phyloP scores from a whole-genome alignment of 2,113 vertebrate species.

The Numenius arquata region DNA sequence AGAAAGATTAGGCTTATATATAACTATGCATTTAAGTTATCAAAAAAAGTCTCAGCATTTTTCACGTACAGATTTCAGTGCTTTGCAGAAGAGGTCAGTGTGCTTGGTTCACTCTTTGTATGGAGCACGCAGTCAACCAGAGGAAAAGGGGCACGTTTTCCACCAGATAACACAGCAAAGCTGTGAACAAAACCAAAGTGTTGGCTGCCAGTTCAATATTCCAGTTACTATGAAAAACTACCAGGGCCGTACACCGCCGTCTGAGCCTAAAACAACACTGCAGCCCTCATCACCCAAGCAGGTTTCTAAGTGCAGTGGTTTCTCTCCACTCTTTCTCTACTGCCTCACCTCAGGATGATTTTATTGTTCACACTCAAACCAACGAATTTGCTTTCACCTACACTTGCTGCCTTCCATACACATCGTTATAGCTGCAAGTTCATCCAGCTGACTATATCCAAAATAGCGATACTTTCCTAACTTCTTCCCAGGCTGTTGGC shows the following conservation, averaged over 20 bases:
- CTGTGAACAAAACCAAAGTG: background rate
- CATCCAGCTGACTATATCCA: background rate
- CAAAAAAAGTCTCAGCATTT: background rate
- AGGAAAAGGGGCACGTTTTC: background rate
- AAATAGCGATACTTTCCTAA: background rate
- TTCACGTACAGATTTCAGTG: background rate
- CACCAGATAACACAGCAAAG: background rate
- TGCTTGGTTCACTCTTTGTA: background rate
- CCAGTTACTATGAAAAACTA: background rate
- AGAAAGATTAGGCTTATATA: background rate
- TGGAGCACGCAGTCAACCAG: background rate
- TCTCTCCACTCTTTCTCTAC: background rate
- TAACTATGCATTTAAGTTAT: background rate
- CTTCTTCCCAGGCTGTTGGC: background rate
- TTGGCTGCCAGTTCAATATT: background rate
- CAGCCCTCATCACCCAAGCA: accelerated
- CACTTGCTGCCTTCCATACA: background rate
- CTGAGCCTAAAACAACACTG: accelerated
- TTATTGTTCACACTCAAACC: background rate
- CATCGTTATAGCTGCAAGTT: background rate
- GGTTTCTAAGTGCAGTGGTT: background rate
- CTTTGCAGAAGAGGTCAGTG: background rate
- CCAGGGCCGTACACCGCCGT: background rate
- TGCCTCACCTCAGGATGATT: background rate
- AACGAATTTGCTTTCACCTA: background rate